Evolutionary conservation across 2,888 invertebrate species (phyloP).

Genomic region (Tricholauxania praeusta): DNA sequence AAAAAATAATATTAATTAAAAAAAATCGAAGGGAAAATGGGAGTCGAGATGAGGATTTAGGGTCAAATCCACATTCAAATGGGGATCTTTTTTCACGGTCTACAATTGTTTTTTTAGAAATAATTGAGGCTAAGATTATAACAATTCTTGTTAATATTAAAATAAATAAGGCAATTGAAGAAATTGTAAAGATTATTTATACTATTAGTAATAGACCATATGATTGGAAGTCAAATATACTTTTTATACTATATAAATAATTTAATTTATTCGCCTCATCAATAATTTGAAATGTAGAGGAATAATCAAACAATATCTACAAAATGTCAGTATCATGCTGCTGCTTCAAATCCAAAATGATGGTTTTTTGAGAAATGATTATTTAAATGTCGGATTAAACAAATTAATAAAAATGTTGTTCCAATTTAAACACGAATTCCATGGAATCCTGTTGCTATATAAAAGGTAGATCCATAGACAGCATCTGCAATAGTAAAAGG

Average conservation of each 20-base stretch:
- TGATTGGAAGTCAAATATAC: slow-evolving; percentile 81
- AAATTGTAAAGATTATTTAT: slow-evolving; percentile 72
- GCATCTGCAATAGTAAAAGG: slow-evolving; percentile 73
- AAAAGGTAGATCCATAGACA: slow-evolving; percentile 78
- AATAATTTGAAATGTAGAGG: slow-evolving; percentile 76
- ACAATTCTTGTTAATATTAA: slow-evolving; percentile 68
- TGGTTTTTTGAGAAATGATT: slow-evolving; percentile 71
- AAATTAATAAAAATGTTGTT: slow-evolving; percentile 70
- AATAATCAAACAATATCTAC: slow-evolving; percentile 75
- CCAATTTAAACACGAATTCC: slow-evolving; percentile 79
- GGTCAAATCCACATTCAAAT: slow-evolving; percentile 76
- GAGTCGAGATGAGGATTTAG: slow-evolving; percentile 69
- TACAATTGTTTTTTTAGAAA: slow-evolving; percentile 72
- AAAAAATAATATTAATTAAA: slow-evolving; percentile 76
- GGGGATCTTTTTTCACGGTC: slow-evolving; percentile 76
- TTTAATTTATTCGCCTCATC: slow-evolving; percentile 73
- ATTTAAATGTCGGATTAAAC: slow-evolving; percentile 69
- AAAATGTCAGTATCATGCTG: slow-evolving; percentile 79
- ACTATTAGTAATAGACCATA: slow-evolving; percentile 72
- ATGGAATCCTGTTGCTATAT: slow-evolving; percentile 81
- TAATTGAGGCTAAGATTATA: slow-evolving; percentile 69
- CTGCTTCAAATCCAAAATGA: slow-evolving; percentile 76
- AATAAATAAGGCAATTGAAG: slow-evolving; percentile 63
- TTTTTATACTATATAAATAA: slow-evolving; percentile 76
- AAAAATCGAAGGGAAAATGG: slow-evolving; percentile 75